Conservation (phyloP, 2,888 invertebrate species). For the Caradrina kadenii region DNA sequence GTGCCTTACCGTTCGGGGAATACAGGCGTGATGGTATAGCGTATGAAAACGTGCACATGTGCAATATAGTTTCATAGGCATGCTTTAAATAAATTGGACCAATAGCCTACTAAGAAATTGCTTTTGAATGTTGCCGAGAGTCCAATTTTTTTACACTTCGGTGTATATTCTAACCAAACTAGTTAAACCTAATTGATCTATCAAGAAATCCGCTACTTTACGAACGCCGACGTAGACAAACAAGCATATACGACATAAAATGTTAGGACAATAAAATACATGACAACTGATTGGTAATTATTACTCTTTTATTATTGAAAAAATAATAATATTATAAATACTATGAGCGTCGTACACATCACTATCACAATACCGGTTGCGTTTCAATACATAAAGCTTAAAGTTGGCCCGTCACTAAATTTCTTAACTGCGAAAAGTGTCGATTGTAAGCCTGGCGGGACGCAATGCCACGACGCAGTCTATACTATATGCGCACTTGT, state of each 20-base stretch:
- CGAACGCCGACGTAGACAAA: constrained; percentile 64
- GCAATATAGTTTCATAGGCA: too few relatives aligned
- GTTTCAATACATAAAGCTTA: constrained; percentile 77
- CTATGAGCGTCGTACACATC: constrained; percentile 86
- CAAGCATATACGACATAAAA: constrained; percentile 68
- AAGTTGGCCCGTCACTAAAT: constrained; percentile 71
- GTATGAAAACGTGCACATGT: too few relatives aligned
- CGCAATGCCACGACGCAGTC: neutral
- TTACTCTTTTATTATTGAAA: constrained; percentile 87
- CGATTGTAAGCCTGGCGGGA: neutral
- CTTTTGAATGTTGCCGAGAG: too few relatives aligned
- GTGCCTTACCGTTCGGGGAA: too few relatives aligned
- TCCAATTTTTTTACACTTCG: neutral
- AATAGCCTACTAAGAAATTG: too few relatives aligned
- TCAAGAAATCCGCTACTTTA: constrained; percentile 21
- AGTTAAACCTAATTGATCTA: too few relatives aligned
- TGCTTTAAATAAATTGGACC: too few relatives aligned
- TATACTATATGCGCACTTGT: neutral
- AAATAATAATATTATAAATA: constrained; percentile 82
- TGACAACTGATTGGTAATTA: constrained; percentile 78
- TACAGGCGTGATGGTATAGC: too few relatives aligned
- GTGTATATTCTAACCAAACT: neutral
- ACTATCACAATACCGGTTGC: constrained; percentile 87
- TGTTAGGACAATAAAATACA: constrained; percentile 85
- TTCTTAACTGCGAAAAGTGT: constrained; percentile 70